Percentiles rank a stretch among this genome's conserved stretches.
Conservation (phyloP, 2,888 invertebrate genomes). For the Conomelus anceps region DNA sequence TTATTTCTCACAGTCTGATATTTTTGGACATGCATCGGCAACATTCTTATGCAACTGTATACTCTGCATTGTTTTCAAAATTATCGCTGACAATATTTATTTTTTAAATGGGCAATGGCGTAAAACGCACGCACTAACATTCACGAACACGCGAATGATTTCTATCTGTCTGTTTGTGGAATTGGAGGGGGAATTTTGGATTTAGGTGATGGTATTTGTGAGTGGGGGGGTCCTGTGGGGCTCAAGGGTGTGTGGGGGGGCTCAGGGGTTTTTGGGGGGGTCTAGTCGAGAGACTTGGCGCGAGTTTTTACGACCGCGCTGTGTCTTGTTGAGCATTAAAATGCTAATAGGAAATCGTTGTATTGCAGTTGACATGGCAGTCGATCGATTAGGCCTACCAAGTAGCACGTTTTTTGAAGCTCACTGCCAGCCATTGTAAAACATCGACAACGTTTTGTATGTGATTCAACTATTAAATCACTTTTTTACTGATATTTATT, state of each 20-base stretch:
- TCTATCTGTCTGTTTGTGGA: no score
- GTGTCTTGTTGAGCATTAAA: background rate
- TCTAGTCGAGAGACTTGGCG: background rate
- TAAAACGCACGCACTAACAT: no score
- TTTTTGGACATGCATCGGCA: background rate
- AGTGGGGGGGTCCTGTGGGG: no score
- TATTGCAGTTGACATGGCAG: background rate
- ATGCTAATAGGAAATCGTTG: background rate
- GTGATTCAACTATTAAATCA: background rate
- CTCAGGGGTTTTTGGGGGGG: background rate
- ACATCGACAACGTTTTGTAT: background rate
- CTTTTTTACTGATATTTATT: background rate
- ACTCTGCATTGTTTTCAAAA: background rate
- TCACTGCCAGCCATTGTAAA: background rate
- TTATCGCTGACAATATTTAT: background rate
- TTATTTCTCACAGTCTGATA: background rate
- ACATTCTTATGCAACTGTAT: background rate
- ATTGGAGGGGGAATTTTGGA: no score
- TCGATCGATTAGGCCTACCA: background rate
- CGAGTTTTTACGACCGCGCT: background rate
- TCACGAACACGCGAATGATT: no score
- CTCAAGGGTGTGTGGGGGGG: no score
- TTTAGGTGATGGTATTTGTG: no score
- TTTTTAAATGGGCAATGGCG: no score
- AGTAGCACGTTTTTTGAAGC: background rate